Evolutionary conservation across 2,113 vertebrate genomes (phyloP), one percentile per base, ranked within the genome.

Genomic region (Tragelaphus buxtoni): DNA sequence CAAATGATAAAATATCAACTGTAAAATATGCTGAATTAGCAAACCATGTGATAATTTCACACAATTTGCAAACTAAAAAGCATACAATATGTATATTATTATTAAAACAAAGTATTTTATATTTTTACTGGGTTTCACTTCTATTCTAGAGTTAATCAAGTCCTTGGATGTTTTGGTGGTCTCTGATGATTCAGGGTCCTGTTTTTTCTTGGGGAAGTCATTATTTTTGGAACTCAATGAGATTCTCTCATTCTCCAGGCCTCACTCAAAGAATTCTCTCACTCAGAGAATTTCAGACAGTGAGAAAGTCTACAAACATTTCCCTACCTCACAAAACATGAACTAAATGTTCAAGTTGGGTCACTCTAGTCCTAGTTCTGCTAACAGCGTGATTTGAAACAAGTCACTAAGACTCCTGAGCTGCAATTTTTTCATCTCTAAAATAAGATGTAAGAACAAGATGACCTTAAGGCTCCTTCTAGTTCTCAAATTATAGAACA

Each of bases 1-100:
- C 96, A 76, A 92, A 94, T 22, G 20, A 51, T 47, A 76, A 87
- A 91, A 97, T 53, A 94, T 96, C n/a, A 97, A 92, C 6, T 49
- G 14, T 49, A 97, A 95, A 87, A 53, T 55, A 51, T 90, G 45
- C 1, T 35, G 42, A 93, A 51, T 76, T 91, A 91, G 85, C 95
- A 97, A 97, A 24, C 60, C n/a, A 49, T 5, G 2, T 86, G 47
- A 95, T 88, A 49, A 42, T 91, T 85, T 90, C 42, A 94, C 53
- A 89, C 4, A 91, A 94, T 69, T 92, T 95, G 28, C 24, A 94
- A 94, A 80, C 26, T 20, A 49, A 91, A 79, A 88, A 74, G 32
- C 22, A 92, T 80, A 45, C 47, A 97, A 96, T 96, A 93, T 79
- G 42, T 9, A 49, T 12, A 30, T 81, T 18, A 30, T 81, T 95